Evolutionary conservation across 2,113 vertebrate species (phyloP).

Genomic region (Nothocercus nigrocapillus): DNA sequence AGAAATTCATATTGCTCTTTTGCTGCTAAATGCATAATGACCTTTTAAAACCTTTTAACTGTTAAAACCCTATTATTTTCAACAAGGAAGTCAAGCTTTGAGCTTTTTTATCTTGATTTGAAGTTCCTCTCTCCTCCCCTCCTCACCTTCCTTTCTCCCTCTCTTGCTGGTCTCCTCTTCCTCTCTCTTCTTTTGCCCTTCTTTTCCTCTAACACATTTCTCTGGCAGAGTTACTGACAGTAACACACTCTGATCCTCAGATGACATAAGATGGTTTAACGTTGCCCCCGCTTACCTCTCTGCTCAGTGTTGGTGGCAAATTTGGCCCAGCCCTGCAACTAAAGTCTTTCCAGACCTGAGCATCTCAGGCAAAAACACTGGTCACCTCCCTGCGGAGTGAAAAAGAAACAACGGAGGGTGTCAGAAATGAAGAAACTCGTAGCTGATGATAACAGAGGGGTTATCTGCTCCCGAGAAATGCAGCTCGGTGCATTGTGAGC

Average conservation of each 20-base stretch:
- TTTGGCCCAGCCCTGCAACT: not conserved
- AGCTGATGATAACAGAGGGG: not conserved
- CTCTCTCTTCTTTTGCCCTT: not conserved
- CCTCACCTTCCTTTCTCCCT: not conserved
- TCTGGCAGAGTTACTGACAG: not conserved
- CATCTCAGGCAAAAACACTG: not conserved
- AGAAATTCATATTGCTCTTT: constrained; percentile 78
- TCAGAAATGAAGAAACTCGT: constrained; percentile 38
- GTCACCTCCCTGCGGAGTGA: not conserved
- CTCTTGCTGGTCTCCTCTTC: not conserved
- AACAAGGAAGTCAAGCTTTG: constrained; percentile 8
- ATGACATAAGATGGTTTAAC: not conserved
- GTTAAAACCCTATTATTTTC: constrained; percentile 50
- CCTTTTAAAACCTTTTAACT: constrained; percentile 75
- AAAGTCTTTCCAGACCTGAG: too few relatives aligned
- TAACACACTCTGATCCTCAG: not conserved
- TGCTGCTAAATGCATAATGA: constrained; percentile 68
- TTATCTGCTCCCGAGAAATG: constrained; percentile 42
- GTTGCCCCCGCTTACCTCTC: rapidly evolving
- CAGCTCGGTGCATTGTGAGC: constrained; percentile 19
- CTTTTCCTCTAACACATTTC: not conserved
- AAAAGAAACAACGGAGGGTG: constrained; percentile 53
- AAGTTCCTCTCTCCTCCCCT: not conserved
- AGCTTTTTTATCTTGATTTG: not conserved
- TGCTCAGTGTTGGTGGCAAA: not conserved